Percentiles rank a stretch among this genome's conserved stretches.
phyloP scores from a whole-genome alignment of 2,113 vertebrate species.

The Caloenas nicobarica region DNA sequence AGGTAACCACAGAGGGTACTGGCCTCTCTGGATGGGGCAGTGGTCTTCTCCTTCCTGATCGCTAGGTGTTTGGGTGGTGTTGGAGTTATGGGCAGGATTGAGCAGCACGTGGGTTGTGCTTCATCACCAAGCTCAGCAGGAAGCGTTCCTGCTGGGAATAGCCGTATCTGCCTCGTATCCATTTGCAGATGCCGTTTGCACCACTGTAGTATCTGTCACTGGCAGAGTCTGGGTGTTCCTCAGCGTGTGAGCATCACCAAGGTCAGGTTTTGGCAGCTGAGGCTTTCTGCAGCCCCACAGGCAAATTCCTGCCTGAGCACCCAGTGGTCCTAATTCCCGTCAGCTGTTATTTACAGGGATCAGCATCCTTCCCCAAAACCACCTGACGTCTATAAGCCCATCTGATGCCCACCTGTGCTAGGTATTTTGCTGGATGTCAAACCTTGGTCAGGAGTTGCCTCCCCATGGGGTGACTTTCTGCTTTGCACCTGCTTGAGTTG shows the following conservation, averaged over 20 bases:
- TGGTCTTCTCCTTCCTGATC: neutral
- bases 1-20: neutral
- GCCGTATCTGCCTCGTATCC: neutral
- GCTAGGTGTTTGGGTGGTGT: neutral
- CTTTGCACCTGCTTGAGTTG: neutral
- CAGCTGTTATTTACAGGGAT: neutral
- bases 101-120: neutral
- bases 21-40: neutral
- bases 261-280: neutral
- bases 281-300: neutral
- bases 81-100: neutral
- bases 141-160: neutral
- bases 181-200: neutral
- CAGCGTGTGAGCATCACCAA: neutral
- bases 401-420: neutral
- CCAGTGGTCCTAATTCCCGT: neutral
- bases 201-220: neutral
- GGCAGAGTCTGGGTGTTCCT: neutral
- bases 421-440: neutral
- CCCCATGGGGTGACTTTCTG: neutral
- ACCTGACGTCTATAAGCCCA: neutral
- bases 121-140: neutral
- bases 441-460: neutral
- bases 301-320: neutral
- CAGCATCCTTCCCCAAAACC: neutral